Conservation (phyloP, 1,140 invertebrate species). For the Caenorhabditis elegans region DNA sequence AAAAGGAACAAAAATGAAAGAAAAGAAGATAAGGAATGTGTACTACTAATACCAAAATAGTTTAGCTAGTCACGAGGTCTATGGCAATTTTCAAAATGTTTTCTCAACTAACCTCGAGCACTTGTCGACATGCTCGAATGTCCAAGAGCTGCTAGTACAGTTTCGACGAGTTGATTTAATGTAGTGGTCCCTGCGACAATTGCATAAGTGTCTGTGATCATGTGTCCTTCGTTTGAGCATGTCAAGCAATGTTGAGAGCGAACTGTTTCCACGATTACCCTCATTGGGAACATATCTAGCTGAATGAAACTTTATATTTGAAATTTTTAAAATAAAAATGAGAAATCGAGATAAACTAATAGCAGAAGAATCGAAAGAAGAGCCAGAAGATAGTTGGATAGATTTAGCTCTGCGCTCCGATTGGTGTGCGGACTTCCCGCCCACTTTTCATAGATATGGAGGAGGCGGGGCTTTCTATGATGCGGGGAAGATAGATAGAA, state of each 20-base stretch:
- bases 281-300: conserved; percentile 49
- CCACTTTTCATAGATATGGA: not conserved
- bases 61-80: too few relatives aligned
- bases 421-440: not conserved
- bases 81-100: too few relatives aligned
- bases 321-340: too few relatives aligned
- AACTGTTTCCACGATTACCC: conserved; percentile 51
- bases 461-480: not conserved
- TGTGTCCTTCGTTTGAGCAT: conserved; percentile 48
- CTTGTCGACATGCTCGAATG: conserved; percentile 39
- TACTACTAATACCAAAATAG: too few relatives aligned
- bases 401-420: not conserved
- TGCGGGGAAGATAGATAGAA: not conserved
- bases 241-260: conserved; percentile 45
- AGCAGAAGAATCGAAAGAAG: too few relatives aligned
- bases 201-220: conserved; percentile 51
- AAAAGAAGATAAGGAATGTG: too few relatives aligned
- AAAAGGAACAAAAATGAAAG: not conserved
- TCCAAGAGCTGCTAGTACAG: conserved; percentile 41
- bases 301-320: conserved; percentile 2
- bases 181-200: conserved; percentile 47
- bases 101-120: conserved; percentile 33
- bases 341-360: too few relatives aligned
- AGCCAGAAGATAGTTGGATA: not conserved
- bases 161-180: conserved; percentile 47